A percentile compares a stretch with the other conserved stretches of the same genome.
These are phyloP conservation scores for Oryzaephilus surinamensis DNA, from an alignment of 1,140 invertebrate genomes.

Conservation along the genomic window DNA sequence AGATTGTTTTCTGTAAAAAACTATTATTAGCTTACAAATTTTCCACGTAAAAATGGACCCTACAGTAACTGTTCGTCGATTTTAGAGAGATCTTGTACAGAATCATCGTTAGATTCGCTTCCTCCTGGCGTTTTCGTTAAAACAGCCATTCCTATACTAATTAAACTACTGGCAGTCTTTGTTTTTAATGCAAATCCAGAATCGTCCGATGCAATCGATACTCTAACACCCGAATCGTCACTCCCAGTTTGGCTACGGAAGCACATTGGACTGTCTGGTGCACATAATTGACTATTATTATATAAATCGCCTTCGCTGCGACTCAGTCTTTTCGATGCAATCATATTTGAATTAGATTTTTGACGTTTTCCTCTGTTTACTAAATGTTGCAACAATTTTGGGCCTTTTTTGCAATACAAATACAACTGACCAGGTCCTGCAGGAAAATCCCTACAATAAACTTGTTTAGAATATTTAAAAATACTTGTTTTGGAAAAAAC, in stretches of 20 bases:
- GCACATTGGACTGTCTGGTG: conserved; percentile 22
- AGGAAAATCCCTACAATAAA: conserved; percentile 35
- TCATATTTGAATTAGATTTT: conserved; percentile 16
- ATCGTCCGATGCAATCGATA: conserved; percentile 28
- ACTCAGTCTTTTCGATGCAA: conserved; percentile 35
- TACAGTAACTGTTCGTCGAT: conserved; percentile 2
- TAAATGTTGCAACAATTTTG: conserved; percentile 36
- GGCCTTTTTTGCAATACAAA: conserved; percentile 40
- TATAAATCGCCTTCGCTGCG: conserved; percentile 42
- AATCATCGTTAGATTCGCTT: conserved; percentile 31
- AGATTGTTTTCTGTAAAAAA: conserved; percentile 9
- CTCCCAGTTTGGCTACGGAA: conserved; percentile 27
- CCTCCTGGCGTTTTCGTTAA: conserved; percentile 36
- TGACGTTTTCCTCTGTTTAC: conserved; percentile 38
- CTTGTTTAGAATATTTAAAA: neutral
- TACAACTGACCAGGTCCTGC: conserved; percentile 41
- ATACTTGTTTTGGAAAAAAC: conserved; percentile 1
- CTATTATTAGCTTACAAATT: neutral
- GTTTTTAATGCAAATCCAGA: conserved; percentile 22
- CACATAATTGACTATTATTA: conserved; percentile 7
- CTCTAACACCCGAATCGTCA: conserved; percentile 30
- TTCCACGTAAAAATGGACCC: neutral
- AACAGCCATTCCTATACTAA: conserved; percentile 32
- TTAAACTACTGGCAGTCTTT: conserved; percentile 25
- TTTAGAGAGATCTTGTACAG: conserved; percentile 18